phyloP scores from a whole-genome alignment of 2,797 vertebrate genomes.

The Psittacula echo region DNA sequence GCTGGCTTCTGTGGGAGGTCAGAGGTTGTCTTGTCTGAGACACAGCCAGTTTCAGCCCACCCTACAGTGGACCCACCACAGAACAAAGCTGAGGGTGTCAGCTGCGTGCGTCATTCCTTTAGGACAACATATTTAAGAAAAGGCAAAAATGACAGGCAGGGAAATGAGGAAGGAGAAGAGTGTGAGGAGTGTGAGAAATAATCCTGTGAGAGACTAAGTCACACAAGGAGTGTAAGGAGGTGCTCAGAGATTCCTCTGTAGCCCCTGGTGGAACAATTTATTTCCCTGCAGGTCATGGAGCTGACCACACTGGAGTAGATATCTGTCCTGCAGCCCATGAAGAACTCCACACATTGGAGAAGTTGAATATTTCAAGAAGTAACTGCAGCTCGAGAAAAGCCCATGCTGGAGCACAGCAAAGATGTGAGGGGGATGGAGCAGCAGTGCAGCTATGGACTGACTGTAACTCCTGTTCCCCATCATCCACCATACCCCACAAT shows the following conservation, averaged over 20 bases:
- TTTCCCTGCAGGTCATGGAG: background rate
- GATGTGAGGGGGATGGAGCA: background rate
- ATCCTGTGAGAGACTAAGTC: background rate
- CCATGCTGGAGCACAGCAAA: background rate
- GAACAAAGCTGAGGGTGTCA: background rate
- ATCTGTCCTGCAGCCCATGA: background rate
- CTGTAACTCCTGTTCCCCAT: background rate
- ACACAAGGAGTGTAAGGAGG: background rate
- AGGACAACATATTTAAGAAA: background rate
- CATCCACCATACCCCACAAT: accelerated
- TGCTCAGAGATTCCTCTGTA: background rate
- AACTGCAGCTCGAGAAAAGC: background rate
- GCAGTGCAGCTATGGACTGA: background rate
- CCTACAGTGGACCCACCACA: accelerated
- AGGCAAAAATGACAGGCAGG: background rate
- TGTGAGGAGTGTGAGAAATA: background rate
- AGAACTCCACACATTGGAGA: background rate
- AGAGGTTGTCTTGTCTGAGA: background rate
- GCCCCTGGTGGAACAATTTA: background rate
- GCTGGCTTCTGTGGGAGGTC: background rate
- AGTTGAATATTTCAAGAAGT: background rate
- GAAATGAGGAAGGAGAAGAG: background rate
- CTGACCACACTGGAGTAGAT: background rate
- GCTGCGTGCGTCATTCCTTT: background rate
- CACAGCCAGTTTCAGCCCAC: background rate